Conservation (phyloP, 1,140 invertebrate genomes). For the Melanaphis sacchari region DNA sequence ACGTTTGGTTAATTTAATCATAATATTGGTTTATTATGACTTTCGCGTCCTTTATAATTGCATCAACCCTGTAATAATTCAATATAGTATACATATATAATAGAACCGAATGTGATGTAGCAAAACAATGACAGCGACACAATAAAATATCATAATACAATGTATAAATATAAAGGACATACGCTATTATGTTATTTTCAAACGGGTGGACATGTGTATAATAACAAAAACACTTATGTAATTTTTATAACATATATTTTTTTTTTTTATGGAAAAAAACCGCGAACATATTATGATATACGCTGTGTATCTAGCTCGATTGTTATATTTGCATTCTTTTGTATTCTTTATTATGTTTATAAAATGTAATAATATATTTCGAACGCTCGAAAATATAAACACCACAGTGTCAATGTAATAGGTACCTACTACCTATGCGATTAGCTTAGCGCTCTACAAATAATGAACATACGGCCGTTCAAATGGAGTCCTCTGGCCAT, state of each 20-base stretch:
- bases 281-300: not conserved
- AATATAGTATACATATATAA: not conserved
- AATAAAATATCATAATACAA: not conserved
- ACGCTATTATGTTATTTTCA: not conserved
- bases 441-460: not conserved
- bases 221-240: not conserved
- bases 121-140: not conserved
- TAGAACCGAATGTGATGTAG: not conserved
- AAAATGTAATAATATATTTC: not conserved
- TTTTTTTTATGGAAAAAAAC: not conserved
- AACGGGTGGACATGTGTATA: not conserved
- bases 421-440: not conserved
- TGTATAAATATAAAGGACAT: not conserved
- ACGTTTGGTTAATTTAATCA: not conserved
- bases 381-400: not conserved
- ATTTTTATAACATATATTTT: not conserved
- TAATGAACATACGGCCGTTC: not conserved
- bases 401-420: not conserved
- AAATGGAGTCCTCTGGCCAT: constrained; percentile 21
- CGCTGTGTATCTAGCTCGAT: not conserved
- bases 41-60: not conserved
- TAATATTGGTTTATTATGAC: not conserved
- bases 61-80: not conserved
- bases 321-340: not conserved
- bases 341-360: not conserved